Percentiles rank a stretch among this genome's conserved stretches.
These are phyloP conservation scores for Mesoligia furuncula DNA, from an alignment of 2,888 invertebrate genomes.

Conservation along the genomic window DNA sequence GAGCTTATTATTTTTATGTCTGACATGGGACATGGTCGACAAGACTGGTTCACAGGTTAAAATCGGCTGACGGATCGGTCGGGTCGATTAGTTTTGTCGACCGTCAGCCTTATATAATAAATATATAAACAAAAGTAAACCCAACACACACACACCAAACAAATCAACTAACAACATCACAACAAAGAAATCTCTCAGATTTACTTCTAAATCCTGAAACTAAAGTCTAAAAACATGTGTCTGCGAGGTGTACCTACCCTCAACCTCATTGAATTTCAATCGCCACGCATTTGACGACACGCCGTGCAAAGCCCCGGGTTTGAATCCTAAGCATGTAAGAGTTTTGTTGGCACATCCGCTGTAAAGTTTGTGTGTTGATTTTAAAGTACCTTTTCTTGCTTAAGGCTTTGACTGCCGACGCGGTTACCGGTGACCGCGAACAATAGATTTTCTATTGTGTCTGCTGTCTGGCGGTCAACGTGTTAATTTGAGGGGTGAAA, in stretches of 20 bases:
- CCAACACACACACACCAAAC: not conserved
- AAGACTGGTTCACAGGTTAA: not conserved
- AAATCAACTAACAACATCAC: not conserved
- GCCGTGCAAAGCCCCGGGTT: conserved; percentile 48
- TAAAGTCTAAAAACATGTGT: conserved; percentile 33
- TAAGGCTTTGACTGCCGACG: too few species aligned
- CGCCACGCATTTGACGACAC: conserved; percentile 43
- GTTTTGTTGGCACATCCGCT: conserved; percentile 42
- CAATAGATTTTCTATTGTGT: too few species aligned
- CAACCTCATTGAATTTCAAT: conserved; percentile 65
- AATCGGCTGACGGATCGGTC: not conserved
- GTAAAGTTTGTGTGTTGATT: conserved; percentile 31
- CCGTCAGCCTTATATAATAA: not conserved
- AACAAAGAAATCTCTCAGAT: conserved; percentile 13
- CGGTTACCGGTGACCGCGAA: too few species aligned
- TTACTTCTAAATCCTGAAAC: not conserved
- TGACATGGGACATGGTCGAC: too few species aligned
- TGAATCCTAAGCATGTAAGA: conserved; percentile 37
- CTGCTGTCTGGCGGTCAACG: too few species aligned
- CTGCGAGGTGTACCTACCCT: conserved; percentile 15
- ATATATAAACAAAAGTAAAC: not conserved
- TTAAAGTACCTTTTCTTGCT: not conserved
- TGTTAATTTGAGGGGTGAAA: not conserved
- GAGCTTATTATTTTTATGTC: not conserved
- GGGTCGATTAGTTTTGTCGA: not conserved